A percentile compares a stretch with the other conserved stretches of the same genome.
phyloP scores from a whole-genome alignment of 2,888 invertebrate genomes.

The Pachliopta kotzebuea region DNA sequence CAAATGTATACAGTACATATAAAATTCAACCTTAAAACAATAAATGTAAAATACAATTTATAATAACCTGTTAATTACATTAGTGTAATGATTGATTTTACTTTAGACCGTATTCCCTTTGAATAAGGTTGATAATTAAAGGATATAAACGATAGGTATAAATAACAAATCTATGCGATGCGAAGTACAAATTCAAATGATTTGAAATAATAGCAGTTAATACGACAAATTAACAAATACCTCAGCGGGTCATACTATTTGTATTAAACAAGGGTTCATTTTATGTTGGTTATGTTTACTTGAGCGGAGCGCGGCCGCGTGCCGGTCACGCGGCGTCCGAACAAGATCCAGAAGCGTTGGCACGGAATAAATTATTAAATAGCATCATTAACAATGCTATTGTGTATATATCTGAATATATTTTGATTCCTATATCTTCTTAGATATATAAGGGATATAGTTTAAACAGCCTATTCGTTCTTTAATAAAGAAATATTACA shows the following conservation, averaged over 20 bases:
- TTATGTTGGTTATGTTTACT: constrained; percentile 42
- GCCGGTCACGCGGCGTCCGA: constrained; percentile 62
- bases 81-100: neutral
- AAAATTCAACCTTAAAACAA: constrained; percentile 25
- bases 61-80: neutral
- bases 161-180: constrained; percentile 30
- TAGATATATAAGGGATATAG: no score
- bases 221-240: constrained; percentile 40
- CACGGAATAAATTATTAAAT: constrained; percentile 73
- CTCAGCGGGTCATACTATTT: constrained; percentile 2
- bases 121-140: constrained; percentile 32
- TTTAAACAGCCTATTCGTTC: no score
- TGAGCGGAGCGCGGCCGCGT: constrained; percentile 66
- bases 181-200: constrained; percentile 64
- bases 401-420: no score
- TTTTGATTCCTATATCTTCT: no score
- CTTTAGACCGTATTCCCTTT: constrained; percentile 4
- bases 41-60: constrained; percentile 28
- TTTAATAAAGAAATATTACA: no score
- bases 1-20: neutral
- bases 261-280: constrained; percentile 31
- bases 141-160: constrained; percentile 20
- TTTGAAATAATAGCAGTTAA: constrained; percentile 64
- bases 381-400: constrained; percentile 57
- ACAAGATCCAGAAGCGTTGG: constrained; percentile 71